Conservation (phyloP, 2,888 invertebrate species). For the Pantelozetes paolii region DNA sequence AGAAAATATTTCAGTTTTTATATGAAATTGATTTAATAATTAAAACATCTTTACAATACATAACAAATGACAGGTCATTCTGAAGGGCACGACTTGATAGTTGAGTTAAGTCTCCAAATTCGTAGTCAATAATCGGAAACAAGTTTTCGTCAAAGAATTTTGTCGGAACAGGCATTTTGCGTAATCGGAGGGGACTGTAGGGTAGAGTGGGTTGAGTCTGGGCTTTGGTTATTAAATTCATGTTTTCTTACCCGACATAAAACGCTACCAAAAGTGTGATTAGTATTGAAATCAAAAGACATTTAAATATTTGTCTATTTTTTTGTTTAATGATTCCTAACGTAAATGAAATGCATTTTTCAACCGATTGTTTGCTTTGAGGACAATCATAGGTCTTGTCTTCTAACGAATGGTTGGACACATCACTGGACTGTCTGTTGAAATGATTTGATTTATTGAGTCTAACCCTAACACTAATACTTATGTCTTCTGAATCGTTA, state of each 20-base stretch:
- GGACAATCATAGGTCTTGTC: not conserved
- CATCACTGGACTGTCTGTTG: not conserved
- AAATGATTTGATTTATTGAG: not conserved
- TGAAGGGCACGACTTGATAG: constrained; percentile 62
- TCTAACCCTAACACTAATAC: constrained; percentile 22
- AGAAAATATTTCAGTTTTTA: constrained; percentile 52
- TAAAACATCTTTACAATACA: constrained; percentile 59
- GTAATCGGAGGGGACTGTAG: constrained; percentile 59
- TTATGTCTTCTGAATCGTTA: constrained; percentile 2
- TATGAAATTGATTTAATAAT: not conserved
- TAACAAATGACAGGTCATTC: constrained; percentile 75
- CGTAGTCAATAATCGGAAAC: constrained; percentile 71
- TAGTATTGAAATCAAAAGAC: not conserved
- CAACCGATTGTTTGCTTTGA: not conserved
- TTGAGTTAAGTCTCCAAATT: constrained; percentile 66
- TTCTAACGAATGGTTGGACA: not conserved
- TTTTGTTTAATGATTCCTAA: constrained; percentile 8
- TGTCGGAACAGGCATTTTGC: constrained; percentile 61
- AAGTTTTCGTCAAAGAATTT: constrained; percentile 65
- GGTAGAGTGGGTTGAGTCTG: too few relatives aligned
- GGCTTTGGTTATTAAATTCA: too few relatives aligned
- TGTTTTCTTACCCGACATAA: constrained; percentile 3
- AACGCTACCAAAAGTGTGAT: not conserved
- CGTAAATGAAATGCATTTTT: not conserved
- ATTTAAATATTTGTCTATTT: not conserved